A percentile compares a stretch with the other conserved stretches of the same genome.
Evolutionary conservation across 2,113 vertebrate species (phyloP).

Genomic region (Physeter macrocephalus): DNA sequence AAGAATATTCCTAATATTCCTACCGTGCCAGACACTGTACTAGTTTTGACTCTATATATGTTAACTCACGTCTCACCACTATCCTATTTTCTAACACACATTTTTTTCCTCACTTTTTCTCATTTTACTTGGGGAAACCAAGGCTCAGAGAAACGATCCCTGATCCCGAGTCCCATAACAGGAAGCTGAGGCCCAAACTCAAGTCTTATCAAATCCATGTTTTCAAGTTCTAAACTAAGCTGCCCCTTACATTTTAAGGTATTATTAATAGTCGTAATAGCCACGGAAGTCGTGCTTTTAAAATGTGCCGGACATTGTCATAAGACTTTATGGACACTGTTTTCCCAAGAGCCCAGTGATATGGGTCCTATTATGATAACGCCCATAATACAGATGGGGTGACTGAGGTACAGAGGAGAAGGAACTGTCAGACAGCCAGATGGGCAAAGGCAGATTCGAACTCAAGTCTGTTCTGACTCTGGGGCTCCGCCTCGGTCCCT

Average conservation of each 20-base stretch:
- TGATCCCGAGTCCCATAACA: not conserved
- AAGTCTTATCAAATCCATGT: not conserved
- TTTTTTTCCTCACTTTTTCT: not conserved
- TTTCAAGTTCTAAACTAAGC: not conserved
- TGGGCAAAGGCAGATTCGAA: not conserved
- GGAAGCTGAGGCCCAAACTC: not conserved
- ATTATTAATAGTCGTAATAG: not conserved
- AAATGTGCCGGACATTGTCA: not conserved
- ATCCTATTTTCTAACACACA: not conserved
- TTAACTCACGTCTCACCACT: not conserved
- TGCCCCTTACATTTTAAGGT: not conserved
- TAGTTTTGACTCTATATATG: not conserved
- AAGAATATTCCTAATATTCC: too few species aligned
- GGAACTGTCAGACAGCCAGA: slow-evolving; percentile 43
- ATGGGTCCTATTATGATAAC: slow-evolving; percentile 44
- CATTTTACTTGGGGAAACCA: not conserved
- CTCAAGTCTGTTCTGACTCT: not conserved
- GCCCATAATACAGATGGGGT: slow-evolving; percentile 83
- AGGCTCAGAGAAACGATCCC: not conserved
- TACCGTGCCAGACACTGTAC: fast-evolving
- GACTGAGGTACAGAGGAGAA: slow-evolving; percentile 83
- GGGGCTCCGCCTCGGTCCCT: not conserved
- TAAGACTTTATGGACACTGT: not conserved
- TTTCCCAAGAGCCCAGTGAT: slow-evolving; percentile 31
- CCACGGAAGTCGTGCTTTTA: fast-evolving